Evolutionary conservation across 2,113 vertebrate genomes (phyloP).

Genomic region (Halichoerus grypus): DNA sequence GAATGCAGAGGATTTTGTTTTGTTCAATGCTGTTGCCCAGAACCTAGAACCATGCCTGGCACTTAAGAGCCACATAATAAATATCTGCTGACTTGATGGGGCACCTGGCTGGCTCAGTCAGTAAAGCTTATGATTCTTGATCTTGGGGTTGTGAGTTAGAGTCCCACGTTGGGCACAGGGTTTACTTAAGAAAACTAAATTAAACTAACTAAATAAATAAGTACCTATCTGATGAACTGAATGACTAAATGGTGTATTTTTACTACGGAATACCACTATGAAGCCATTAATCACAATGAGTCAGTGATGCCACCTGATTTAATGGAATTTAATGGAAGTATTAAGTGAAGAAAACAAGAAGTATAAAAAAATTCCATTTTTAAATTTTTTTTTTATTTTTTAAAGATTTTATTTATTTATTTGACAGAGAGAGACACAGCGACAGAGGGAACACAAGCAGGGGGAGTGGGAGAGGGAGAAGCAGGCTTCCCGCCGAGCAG

Average conservation of each 20-base stretch:
- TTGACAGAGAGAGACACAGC: too few relatives aligned
- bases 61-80: neutral
- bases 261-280: neutral
- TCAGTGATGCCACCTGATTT: neutral
- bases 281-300: neutral
- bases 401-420: too few relatives aligned
- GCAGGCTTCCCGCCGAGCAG: too few relatives aligned
- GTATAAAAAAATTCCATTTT: neutral
- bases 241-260: neutral
- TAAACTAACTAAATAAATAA: neutral
- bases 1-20: neutral
- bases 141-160: neutral
- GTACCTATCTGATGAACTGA: neutral
- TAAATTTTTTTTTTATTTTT: too few relatives aligned
- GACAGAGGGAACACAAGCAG: too few relatives aligned
- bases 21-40: neutral
- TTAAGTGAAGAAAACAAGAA: neutral
- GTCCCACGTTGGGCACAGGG: neutral
- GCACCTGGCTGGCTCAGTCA: neutral
- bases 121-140: neutral
- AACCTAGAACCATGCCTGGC: neutral
- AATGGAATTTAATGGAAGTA: neutral
- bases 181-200: neutral
- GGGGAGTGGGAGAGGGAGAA: too few relatives aligned
- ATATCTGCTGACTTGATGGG: neutral